phyloP scores from a whole-genome alignment of 2,797 vertebrate species.

The Malacoraja senta region DNA sequence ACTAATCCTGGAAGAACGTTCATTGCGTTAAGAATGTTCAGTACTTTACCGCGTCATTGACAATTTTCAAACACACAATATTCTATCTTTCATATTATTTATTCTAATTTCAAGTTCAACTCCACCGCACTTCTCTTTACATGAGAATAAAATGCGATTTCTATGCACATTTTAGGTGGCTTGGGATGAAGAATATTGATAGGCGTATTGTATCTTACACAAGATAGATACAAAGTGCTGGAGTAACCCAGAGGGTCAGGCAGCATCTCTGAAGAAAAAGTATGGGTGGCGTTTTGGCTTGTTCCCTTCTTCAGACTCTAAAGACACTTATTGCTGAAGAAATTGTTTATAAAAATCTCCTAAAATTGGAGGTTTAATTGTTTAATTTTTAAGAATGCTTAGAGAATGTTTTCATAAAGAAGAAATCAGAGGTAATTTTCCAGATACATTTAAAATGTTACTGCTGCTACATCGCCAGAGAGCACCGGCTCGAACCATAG shows the following conservation, averaged over 20 bases:
- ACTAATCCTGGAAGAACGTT: background rate
- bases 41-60: background rate
- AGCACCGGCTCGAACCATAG: background rate
- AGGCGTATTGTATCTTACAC: background rate
- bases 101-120: background rate
- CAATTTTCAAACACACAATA: constrained; percentile 8
- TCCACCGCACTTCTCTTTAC: too few relatives aligned
- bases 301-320: too few relatives aligned
- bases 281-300: too few relatives aligned
- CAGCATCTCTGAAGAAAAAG: too few relatives aligned
- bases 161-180: too few relatives aligned
- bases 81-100: background rate
- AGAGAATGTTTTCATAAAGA: background rate
- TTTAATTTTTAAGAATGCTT: background rate
- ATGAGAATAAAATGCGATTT: too few relatives aligned
- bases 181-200: too few relatives aligned
- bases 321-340: background rate
- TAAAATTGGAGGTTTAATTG: background rate
- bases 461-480: background rate
- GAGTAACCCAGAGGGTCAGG: too few relatives aligned
- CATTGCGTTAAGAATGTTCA: background rate
- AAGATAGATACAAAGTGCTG: background rate
- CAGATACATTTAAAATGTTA: background rate
- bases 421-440: background rate
- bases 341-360: background rate